Base-by-base conservation (phyloP, 2,888 invertebrate species). In the Phalangium opilio region DNA sequence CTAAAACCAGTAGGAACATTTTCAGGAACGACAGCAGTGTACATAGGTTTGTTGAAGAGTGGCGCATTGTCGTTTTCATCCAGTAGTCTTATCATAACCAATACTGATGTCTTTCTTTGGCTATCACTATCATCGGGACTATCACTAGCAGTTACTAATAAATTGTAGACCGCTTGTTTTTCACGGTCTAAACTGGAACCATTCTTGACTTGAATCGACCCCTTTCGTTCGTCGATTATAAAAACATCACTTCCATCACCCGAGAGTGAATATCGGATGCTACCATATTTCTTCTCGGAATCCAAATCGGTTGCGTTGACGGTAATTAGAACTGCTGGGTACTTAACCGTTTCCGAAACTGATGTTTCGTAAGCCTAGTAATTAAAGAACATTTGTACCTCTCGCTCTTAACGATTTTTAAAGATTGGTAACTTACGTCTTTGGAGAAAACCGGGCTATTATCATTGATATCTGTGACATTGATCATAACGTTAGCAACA, bases 11-110 rank as follows among this genome's bases (percentile, higher is more conserved):
- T 51, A 5, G 50, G 53, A n/a, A 51, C 53, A 34, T 50, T 54
- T 43, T 55, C 55, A 2, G 50, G 48, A 27, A 51, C 47, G 1
- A 50, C 50, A 8, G 55, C 48, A 12, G 50, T 51, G 44, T 54
- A 55, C 18, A 49, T 47, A 17, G 46, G 47, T 40, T 54, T 53
- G 15, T 21, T 49, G 43, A 55, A 55, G 38, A 47, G 45, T 10
- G 55, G 84, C 0, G 79, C 71, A 60, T 83, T 83, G 57, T 85
- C 84, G 58, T 85, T 83, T 0, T 82, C 79, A 60, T 84, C 83
- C 1, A 79, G 63, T 1, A 83, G 75, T 58, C 81, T 79, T 8
- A 83, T 72, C 0, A 74, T 68, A 11, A 82, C 65, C 36, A 76
- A 71, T 0, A 76, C 77, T 2, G 75, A 68, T 1, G 77, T 72